Evolutionary conservation across 2,888 invertebrate genomes (phyloP), one percentile per base, ranked within the genome.

Genomic region (Chromoteleia sp.): DNA sequence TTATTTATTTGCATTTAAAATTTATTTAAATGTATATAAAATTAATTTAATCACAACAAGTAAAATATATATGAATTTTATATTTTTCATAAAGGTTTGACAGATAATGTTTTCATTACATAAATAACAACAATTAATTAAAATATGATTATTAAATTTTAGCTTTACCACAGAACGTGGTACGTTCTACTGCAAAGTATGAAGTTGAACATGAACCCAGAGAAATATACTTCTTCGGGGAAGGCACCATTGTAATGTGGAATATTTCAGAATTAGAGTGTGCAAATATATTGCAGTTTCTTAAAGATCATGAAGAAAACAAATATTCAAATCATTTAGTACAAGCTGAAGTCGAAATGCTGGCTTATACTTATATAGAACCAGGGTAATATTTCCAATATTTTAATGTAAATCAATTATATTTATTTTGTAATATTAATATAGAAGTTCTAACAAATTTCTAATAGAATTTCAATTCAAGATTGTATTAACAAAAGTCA

Each of bases 241-340:
- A 98, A 91, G 99, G 99, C 0, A 95, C 96, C 1, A 95, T 97
- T 0, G 97, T 98, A 0, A 95, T 98, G 91, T 98, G 98, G 98
- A 98, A 98, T 91, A 95, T 97, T 87, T 94, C 95, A 0, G 96
- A 97, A 84, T 87, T 96, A 65, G 98, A 98, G 89, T 94, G 95
- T 36, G 94, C 94, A 82, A 96, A 96, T 92, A 93, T 98, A 0
- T 91, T 98, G 14, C 93, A 94, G 39, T 97, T 97, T 91, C 91
- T 98, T 61, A 94, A 93, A 82, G 92, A 93, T 10, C 96, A 92
- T 86, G 95, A 96, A 90, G 93, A 93, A 6, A 95, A 96, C 84
- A 93, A 96, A 45, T 97, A 98, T 86, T 93, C 95, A 0, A 92
- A 92, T 56, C 92, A 93, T 0, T 92, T 97, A 2, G 94, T 98